Evolutionary conservation across 2,797 vertebrate species (phyloP).

Genomic region (Tenualosa ilisha): DNA sequence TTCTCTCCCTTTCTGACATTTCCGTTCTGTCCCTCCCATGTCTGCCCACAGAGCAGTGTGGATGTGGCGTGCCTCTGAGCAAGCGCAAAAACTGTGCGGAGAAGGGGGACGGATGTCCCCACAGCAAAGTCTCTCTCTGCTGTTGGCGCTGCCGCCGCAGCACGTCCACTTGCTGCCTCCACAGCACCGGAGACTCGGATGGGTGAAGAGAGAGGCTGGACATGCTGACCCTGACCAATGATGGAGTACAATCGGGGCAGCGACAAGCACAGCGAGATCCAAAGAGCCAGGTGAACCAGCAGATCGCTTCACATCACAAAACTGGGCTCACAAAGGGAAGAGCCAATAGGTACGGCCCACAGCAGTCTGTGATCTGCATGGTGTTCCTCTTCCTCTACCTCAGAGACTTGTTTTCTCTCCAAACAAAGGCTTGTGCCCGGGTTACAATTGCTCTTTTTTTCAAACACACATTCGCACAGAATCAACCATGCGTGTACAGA

Average conservation of each 20-base stretch:
- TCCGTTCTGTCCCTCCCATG: not conserved
- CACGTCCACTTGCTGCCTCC: not conserved
- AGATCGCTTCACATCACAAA: not conserved
- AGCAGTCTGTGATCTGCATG: not conserved
- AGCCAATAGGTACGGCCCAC: not conserved
- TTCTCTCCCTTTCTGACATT: not conserved
- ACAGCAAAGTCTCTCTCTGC: conserved; percentile 49
- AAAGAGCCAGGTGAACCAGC: not conserved
- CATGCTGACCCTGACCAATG: not conserved
- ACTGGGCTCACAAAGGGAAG: not conserved
- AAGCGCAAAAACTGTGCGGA: conserved; percentile 68
- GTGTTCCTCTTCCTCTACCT: not conserved
- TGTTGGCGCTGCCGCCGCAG: not conserved
- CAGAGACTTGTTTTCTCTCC: not conserved
- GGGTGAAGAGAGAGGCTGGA: not conserved
- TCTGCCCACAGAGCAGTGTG: not conserved
- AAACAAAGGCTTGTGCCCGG: not conserved
- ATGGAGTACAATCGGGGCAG: not conserved
- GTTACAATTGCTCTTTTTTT: conserved; percentile 10
- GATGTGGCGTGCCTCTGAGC: conserved; percentile 58
- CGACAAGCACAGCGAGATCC: not conserved
- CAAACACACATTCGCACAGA: conserved; percentile 39
- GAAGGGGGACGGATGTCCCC: conserved; percentile 55
- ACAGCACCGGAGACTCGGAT: not conserved
- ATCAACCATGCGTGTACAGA: conserved; percentile 24